Evolutionary conservation across 1,140 invertebrate genomes (phyloP), one percentile per base, ranked within the genome.

Genomic region (Zaprionus capensis): DNA sequence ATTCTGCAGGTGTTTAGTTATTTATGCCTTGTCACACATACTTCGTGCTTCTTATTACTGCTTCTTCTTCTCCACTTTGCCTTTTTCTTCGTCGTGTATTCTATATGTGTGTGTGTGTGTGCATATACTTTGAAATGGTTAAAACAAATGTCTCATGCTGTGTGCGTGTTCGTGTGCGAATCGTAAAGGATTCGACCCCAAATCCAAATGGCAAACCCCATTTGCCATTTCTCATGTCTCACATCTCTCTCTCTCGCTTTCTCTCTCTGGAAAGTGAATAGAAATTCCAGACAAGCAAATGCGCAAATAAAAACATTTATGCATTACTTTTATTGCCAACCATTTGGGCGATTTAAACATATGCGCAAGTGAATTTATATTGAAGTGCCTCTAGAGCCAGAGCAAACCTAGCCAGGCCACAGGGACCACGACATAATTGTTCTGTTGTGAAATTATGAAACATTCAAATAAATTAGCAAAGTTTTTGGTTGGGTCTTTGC

Each of bases 1-100:
- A 83, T 81, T 88, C 75, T 85, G 85, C 85, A 88, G 85, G 85
- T 88, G 86, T 88, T 88, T 90, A 90, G 85, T 81, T 88, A 88
- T 88, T 88, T 90, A 88, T 88, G 85, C 78, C 85, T 90, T 90
- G 84, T 84, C 85, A 78, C 81, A 81, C 83, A 69, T 83, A 70
- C 72, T 78, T 72, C 73, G 69, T 72, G 80, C 63, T 57, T 71
- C 58, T 74, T 56, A 69, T 74, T 74, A 38, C 59, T 59, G 55
- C 58, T 68, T 63, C 66, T 78, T 81, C 68, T 67, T 58, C 64
- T 24, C 46, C 49, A 41, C 14, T 61, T 28, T 7, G 34, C 22
- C 20, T 63, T 0, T 22, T 65, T 53, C 7, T 53, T 6, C 38
- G 49, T 46, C 20, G 4, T 7, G 17, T 64, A n/a, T 11, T 53